phyloP scores from a whole-genome alignment of 2,888 invertebrate genomes.

The Netelia melanura region DNA sequence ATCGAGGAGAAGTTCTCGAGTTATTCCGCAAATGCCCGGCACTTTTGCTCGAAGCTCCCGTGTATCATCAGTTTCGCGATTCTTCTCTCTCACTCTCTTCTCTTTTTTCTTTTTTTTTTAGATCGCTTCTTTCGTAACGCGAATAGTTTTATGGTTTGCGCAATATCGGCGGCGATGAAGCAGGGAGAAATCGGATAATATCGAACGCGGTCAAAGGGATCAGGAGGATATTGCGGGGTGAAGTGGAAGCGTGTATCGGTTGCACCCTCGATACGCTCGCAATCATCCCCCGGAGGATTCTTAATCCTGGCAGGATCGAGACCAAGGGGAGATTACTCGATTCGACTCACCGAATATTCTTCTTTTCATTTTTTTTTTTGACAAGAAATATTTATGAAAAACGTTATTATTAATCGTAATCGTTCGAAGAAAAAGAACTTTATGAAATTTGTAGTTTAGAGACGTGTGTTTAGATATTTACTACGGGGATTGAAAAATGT shows the following conservation, averaged over 20 bases:
- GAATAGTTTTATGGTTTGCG: conserved; percentile 39
- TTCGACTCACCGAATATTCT: not conserved
- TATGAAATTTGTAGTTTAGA: too few species aligned
- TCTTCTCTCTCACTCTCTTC: not conserved
- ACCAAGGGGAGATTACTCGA: conserved; percentile 12
- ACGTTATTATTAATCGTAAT: too few species aligned
- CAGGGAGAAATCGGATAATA: conserved; percentile 38
- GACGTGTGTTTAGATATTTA: not conserved
- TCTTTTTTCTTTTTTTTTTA: not conserved
- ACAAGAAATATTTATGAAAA: not conserved
- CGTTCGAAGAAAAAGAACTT: too few species aligned
- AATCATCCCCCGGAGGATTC: conserved; percentile 35
- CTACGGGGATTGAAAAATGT: not conserved
- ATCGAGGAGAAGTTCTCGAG: conserved; percentile 16
- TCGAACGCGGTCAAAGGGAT: conserved; percentile 47
- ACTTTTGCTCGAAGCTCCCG: conserved; percentile 2
- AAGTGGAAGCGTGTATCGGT: conserved; percentile 33
- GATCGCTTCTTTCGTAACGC: conserved; percentile 40
- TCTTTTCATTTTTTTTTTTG: not conserved
- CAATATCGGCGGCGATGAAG: conserved; percentile 28
- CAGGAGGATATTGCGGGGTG: not conserved
- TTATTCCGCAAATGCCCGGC: conserved; percentile 46
- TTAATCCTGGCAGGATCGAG: conserved; percentile 36
- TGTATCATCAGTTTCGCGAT: conserved; percentile 7
- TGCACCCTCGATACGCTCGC: conserved; percentile 38